These are phyloP conservation scores for Rattus rattus DNA, from an alignment of 2,113 vertebrate genomes.

Conservation along the genomic window DNA sequence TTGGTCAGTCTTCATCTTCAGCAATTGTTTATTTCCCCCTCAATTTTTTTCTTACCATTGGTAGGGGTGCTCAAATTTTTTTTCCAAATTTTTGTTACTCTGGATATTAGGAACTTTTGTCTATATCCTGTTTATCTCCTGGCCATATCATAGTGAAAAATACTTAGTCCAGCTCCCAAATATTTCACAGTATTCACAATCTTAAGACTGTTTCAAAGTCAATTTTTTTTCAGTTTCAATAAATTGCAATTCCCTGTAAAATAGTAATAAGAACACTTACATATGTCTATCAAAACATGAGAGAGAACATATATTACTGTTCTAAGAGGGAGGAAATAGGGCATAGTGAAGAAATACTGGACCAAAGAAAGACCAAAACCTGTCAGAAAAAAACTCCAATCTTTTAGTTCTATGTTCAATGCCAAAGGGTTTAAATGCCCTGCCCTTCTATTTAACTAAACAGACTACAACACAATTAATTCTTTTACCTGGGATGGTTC, in stretches of 20 bases:
- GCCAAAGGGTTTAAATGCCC: background rate
- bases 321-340: background rate
- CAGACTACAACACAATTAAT: background rate
- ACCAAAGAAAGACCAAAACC: background rate
- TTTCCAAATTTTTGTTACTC: background rate
- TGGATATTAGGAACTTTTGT: background rate
- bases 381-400: background rate
- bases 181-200: background rate
- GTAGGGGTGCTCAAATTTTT: background rate
- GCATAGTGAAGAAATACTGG: background rate
- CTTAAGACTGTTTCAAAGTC: background rate
- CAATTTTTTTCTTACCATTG: background rate
- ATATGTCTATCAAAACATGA: background rate
- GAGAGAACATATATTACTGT: background rate
- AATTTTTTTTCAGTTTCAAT: background rate
- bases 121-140: background rate
- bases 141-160: background rate
- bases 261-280: background rate
- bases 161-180: background rate
- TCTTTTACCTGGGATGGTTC: background rate
- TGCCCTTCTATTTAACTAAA: background rate
- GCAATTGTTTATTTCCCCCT: background rate
- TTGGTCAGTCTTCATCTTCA: too few species aligned
- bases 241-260: background rate
- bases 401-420: background rate